A percentile compares a stretch with the other conserved stretches of the same genome.
Conservation (phyloP, 2,888 invertebrate genomes). For the Mycalesis mineus region DNA sequence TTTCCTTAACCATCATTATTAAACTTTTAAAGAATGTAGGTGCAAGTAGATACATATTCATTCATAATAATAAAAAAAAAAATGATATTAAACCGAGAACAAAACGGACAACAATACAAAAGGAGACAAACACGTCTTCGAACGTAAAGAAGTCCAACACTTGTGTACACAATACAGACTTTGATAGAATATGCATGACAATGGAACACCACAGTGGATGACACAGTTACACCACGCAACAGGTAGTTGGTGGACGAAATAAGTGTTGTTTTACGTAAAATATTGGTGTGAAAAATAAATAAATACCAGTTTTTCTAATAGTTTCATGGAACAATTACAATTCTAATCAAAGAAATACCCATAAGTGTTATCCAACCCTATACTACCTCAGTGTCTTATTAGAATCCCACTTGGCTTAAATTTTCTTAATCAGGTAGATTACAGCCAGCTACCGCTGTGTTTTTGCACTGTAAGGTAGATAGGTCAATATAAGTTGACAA, state of each 20-base stretch:
- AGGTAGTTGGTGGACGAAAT: constrained; percentile 41
- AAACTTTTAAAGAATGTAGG: too few relatives aligned
- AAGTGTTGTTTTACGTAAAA: constrained; percentile 14
- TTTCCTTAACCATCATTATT: too few relatives aligned
- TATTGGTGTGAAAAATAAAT: not conserved
- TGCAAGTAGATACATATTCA: too few relatives aligned
- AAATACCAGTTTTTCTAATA: not conserved
- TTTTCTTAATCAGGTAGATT: too few relatives aligned
- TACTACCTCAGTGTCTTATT: not conserved
- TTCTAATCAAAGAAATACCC: too few relatives aligned
- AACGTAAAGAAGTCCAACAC: constrained; percentile 39
- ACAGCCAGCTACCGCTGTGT: not conserved
- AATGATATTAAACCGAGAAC: constrained; percentile 16
- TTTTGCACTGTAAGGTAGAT: not conserved
- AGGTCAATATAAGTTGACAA: constrained; percentile 28
- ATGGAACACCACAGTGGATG: constrained; percentile 58
- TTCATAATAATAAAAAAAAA: not conserved
- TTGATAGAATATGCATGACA: constrained; percentile 77
- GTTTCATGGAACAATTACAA: too few relatives aligned
- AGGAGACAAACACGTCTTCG: constrained; percentile 40
- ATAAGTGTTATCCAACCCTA: too few relatives aligned
- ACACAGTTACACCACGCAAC: constrained; percentile 58
- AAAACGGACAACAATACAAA: constrained; percentile 36
- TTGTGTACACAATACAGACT: constrained; percentile 70
- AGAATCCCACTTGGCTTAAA: too few relatives aligned